Base-by-base conservation (phyloP, 1,140 invertebrate genomes). In the Solenopsis fugax region DNA sequence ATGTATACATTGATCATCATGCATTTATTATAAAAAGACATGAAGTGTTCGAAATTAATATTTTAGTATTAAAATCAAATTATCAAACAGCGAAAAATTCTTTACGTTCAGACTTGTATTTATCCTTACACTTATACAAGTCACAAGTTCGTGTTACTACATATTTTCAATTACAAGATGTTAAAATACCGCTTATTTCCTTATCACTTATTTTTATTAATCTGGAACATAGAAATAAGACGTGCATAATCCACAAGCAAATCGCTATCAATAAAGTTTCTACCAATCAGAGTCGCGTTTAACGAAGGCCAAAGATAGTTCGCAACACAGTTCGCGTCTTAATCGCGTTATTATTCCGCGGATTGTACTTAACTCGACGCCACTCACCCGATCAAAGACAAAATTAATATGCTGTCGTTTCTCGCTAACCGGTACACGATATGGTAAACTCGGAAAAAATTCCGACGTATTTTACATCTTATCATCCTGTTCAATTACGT, bases 401-500 rank as follows among this genome's bases (percentile, higher is more conserved):
- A 71, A 82, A 60, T 72, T 72, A 72, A 82, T 72, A 82, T 12
- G 16, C 50, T 48, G 50, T 67, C 64, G 29, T 13, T 50, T 81
- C 77, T 71, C 48, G 65, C 18, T 34, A 56, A 82, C 16, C 65
- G 65, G 10, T 72, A 56, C 65, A 71, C 75, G 29, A 54, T 56
- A 24, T 52, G 34, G 16, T 21, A 18, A 56, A 29, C 29, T 18
- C 21, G 1, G 12, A 58, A 73, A 29, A 34, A 29, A 18, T 21
- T 9, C 6, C 13, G 62, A 10, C 10, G 6, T 29, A 45, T 24
- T 29, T 13, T 21, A 18, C 62, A 34, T 60, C 37, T 71, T 48
- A 48, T 45, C 69, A 24, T 73, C 12, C 54, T 18, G 24, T 48
- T 73, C 69, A 82, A 82, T 82, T 60, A 48, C 41, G 24, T 67